Conservation (phyloP, 1,140 invertebrate species). For the Listronotus bonariensis region DNA sequence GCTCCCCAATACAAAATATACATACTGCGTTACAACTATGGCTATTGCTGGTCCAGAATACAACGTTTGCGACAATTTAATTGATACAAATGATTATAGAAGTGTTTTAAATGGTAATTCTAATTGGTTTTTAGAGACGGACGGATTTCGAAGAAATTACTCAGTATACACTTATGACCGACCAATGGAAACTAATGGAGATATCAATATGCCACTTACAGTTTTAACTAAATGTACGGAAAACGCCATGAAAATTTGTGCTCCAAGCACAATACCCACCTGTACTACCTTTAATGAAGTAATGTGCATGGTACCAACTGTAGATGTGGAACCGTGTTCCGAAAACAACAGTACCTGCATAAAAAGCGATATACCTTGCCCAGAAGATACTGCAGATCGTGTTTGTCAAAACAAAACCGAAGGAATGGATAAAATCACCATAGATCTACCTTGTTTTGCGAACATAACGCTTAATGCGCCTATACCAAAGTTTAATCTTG, state of each 20-base stretch:
- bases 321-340: conserved; percentile 22
- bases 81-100: conserved; percentile 32
- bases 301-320: conserved; percentile 30
- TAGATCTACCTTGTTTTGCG: conserved; percentile 35
- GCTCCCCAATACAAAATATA: conserved; percentile 37
- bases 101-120: conserved; percentile 32
- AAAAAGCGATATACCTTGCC: conserved; percentile 30
- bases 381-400: conserved; percentile 12
- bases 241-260: conserved; percentile 30
- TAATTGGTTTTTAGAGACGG: conserved; percentile 31
- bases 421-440: conserved; percentile 4
- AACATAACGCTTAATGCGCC: conserved; percentile 39
- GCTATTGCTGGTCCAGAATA: conserved; percentile 43
- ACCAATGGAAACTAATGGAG: conserved; percentile 36
- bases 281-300: conserved; percentile 40
- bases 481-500: conserved; percentile 35
- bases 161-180: conserved; percentile 29
- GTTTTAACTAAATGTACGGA: conserved; percentile 33
- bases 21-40: conserved; percentile 45
- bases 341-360: conserved; percentile 27
- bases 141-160: conserved; percentile 31
- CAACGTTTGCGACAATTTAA: conserved; percentile 18
- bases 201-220: conserved; percentile 32
- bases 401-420: conserved; percentile 38
- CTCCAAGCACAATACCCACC: conserved; percentile 21